A percentile compares a stretch with the other conserved stretches of the same genome.
phyloP scores from a whole-genome alignment of 2,888 invertebrate genomes.

The Melieria picta region DNA sequence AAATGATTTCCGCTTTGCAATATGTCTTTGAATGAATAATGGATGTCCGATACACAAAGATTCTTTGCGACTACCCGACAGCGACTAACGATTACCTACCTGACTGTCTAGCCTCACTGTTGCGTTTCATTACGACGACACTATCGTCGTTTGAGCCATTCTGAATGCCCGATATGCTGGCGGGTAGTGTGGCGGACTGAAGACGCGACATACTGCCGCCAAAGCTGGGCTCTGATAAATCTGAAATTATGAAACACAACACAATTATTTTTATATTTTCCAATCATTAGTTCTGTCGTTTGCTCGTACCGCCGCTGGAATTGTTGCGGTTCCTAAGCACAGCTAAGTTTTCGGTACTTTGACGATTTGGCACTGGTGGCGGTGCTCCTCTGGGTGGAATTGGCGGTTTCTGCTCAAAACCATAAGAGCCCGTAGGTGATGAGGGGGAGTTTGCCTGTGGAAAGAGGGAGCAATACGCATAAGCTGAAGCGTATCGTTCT shows the following conservation, averaged over 20 bases:
- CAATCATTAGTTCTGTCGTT: not conserved
- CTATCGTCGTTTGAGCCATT: constrained; percentile 63
- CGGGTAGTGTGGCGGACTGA: constrained; percentile 57
- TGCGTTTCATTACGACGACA: constrained; percentile 55
- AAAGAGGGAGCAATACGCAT: constrained; percentile 1
- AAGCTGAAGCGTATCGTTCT: not conserved
- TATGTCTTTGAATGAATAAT: no score
- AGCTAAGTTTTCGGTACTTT: constrained; percentile 64
- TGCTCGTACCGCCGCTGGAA: constrained; percentile 56
- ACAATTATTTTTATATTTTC: not conserved
- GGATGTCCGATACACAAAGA: no score
- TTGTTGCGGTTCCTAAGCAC: constrained; percentile 58
- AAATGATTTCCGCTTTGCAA: no score
- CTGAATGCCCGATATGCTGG: constrained; percentile 53
- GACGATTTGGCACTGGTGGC: constrained; percentile 69
- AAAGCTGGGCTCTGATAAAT: constrained; percentile 54
- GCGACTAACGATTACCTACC: constrained; percentile 48
- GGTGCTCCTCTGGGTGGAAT: constrained; percentile 72
- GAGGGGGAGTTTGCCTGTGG: constrained; percentile 57
- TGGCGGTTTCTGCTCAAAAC: constrained; percentile 69
- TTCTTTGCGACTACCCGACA: no score
- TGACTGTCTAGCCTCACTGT: constrained; percentile 61
- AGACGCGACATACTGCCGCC: constrained; percentile 52
- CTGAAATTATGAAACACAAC: constrained; percentile 39
- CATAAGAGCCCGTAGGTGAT: constrained; percentile 54